These are phyloP conservation scores for Okapia johnstoni DNA, from an alignment of 2,113 vertebrate species.

Conservation along the genomic window DNA sequence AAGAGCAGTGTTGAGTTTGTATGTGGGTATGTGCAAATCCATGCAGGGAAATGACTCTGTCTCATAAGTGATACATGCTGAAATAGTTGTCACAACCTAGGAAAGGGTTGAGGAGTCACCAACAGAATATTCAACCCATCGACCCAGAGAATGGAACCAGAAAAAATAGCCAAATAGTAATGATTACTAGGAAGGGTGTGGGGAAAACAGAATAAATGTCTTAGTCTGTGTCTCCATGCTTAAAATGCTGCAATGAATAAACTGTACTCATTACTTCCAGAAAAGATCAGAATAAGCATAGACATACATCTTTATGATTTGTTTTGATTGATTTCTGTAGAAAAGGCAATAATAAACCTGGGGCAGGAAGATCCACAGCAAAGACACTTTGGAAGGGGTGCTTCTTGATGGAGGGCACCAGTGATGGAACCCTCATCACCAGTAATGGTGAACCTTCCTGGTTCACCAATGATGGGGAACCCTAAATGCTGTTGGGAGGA, in stretches of 20 bases:
- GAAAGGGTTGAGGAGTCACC: not conserved
- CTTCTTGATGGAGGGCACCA: not conserved
- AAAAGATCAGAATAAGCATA: not conserved
- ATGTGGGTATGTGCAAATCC: not conserved
- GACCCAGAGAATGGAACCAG: not conserved
- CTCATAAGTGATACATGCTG: not conserved
- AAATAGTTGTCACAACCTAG: not conserved
- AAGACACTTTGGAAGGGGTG: not conserved
- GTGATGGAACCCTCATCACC: not conserved
- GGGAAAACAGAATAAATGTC: not conserved
- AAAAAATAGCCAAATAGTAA: not conserved
- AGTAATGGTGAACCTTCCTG: not conserved
- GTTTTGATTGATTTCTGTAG: not conserved
- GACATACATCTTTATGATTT: not conserved
- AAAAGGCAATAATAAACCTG: not conserved
- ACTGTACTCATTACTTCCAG: not conserved
- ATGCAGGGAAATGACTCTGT: not conserved
- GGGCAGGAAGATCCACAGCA: not conserved
- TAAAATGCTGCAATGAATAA: not conserved
- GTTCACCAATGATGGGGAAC: not conserved
- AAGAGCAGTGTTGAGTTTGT: not conserved
- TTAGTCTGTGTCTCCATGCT: not conserved
- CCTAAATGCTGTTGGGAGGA: not conserved
- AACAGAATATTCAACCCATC: not conserved
- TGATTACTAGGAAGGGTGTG: not conserved